These are phyloP conservation scores for Chelmon rostratus DNA, from an alignment of 2,797 vertebrate species.

Conservation along the genomic window DNA sequence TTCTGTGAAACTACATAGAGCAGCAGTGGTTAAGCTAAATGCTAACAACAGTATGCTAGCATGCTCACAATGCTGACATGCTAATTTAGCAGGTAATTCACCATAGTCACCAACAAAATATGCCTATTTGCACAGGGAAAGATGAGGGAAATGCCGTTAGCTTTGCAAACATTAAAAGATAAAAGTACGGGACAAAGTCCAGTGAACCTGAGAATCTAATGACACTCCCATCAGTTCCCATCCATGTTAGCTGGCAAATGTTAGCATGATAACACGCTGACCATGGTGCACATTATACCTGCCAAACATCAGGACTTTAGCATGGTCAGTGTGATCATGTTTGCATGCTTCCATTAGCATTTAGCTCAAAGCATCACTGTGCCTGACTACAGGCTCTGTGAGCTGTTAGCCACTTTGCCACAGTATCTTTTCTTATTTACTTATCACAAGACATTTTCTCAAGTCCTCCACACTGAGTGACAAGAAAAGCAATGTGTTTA, in stretches of 20 bases:
- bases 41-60: background rate
- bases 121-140: background rate
- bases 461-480: background rate
- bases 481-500: background rate
- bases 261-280: background rate
- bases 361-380: background rate
- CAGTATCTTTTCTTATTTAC: too few species aligned
- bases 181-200: background rate
- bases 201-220: background rate
- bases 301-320: background rate
- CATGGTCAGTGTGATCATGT: background rate
- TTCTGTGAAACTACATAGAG: background rate
- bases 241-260: background rate
- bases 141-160: background rate
- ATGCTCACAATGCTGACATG: background rate
- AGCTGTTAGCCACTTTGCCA: too few species aligned
- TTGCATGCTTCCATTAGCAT: background rate
- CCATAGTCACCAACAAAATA: background rate
- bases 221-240: too few species aligned
- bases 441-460: too few species aligned
- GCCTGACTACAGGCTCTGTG: too few species aligned
- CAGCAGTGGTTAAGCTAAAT: background rate
- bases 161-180: background rate
- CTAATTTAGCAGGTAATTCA: background rate
- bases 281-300: background rate